Evolutionary conservation across 2,888 invertebrate species (phyloP).

Genomic region (Ceriagrion tenellum): DNA sequence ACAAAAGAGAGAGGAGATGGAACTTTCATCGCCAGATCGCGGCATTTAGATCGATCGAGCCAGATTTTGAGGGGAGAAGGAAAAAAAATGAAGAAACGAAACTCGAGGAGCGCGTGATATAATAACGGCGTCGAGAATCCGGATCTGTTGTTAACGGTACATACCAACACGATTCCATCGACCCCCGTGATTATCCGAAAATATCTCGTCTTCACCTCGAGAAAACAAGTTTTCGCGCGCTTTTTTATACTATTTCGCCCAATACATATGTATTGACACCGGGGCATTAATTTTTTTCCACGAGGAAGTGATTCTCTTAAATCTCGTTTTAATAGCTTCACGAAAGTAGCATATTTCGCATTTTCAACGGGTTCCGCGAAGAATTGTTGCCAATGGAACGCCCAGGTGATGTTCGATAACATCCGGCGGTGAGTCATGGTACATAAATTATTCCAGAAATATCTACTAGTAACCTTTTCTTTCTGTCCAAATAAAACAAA

Average conservation of each 20-base stretch:
- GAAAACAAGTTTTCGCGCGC: neutral
- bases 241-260: neutral
- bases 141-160: conserved; percentile 28
- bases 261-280: neutral
- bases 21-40: neutral
- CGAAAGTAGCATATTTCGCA: neutral
- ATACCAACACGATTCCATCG: neutral
- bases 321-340: neutral
- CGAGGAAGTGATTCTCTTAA: conserved; percentile 16
- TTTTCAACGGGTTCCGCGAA: conserved; percentile 6
- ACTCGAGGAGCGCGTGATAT: neutral
- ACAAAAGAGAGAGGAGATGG: neutral
- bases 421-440: neutral
- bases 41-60: neutral
- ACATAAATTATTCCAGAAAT: neutral
- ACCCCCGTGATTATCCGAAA: conserved; percentile 15
- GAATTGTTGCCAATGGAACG: neutral
- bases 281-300: neutral
- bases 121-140: neutral
- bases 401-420: neutral
- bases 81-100: neutral
- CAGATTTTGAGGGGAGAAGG: neutral
- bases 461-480: neutral
- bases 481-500: neutral
- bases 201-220: neutral